Percentiles rank a stretch among this genome's conserved stretches.
Evolutionary conservation across 2,113 vertebrate genomes (phyloP).

Genomic region (Triplophysa siluroides): DNA sequence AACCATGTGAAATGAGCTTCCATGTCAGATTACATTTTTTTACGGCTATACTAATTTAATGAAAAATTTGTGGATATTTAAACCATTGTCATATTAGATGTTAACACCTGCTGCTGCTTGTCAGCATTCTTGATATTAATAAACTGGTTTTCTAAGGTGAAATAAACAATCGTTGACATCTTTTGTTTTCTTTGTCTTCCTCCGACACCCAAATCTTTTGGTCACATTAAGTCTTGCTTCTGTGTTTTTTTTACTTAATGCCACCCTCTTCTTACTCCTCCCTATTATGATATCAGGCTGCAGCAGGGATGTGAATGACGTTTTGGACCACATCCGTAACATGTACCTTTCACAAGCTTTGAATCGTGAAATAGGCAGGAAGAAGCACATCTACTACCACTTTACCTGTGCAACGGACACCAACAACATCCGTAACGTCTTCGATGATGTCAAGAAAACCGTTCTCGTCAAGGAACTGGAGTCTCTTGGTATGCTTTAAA

Average conservation of each 20-base stretch:
- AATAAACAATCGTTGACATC: neutral
- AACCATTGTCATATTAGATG: neutral
- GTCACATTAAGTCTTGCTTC: neutral
- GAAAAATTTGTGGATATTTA: neutral
- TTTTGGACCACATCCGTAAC: neutral
- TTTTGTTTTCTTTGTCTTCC: neutral
- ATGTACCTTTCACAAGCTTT: conserved; percentile 5
- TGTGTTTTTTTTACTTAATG: neutral
- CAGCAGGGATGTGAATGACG: neutral
- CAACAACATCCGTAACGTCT: conserved; percentile 73
- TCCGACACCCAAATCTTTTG: neutral
- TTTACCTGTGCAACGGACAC: conserved; percentile 79
- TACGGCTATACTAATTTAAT: neutral
- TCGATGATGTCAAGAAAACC: conserved; percentile 68
- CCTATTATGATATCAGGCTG: conserved; percentile 8
- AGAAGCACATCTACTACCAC: conserved; percentile 41
- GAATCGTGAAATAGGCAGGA: neutral
- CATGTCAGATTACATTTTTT: neutral
- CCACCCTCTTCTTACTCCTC: neutral
- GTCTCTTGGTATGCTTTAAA: conserved; percentile 41
- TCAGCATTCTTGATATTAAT: neutral
- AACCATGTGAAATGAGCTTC: too few relatives aligned
- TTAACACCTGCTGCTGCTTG: neutral
- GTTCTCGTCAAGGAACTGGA: conserved; percentile 59
- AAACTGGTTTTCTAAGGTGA: neutral